Evolutionary conservation across 37 sponge, comb jelly and placozoan species (phyloP), one percentile per base, ranked within the genome.

Genomic region (Tethya wilhelma): DNA sequence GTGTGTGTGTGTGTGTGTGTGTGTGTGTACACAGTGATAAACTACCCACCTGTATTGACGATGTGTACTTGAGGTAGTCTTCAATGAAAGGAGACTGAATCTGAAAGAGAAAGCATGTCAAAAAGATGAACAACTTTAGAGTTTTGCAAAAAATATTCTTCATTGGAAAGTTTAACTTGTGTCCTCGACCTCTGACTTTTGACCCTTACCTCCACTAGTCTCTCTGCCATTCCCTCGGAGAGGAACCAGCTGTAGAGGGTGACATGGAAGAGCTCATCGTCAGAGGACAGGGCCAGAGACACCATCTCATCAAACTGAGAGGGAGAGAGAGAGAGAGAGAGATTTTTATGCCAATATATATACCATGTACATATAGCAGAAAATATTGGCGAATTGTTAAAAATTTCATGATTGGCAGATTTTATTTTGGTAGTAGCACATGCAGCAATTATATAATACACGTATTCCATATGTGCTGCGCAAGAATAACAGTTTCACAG

Each of bases 241-340:
- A 96, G 84, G 75, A 96, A 66, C 94, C 97, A 96, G 56, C 83
- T 81, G 88, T 98, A 98, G 33, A 94, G 75, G 8, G 83, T 71
- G 37, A 94, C 88, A 65, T 98, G 99, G 58, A 98, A 82, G 73
- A 98, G 83, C 57, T 89, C 90, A 41, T 95, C 97, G 0, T 87
- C 79, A 11, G 95, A 84, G 11, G 80, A 36, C 67, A 95, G 64
- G 14, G 69, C 77, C 32, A 74, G 56, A n/a, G 60, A 28, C 56
- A 95, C 38, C 56, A 83, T 79, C 29, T 59, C 74, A 59, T 88
- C 89, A 45, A 92, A 84, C 93, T 92, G 67, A 19, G 1, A 36
- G 28, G 59, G 4, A 67, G 39, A 36, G 53, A 49, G 53, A 9
- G 9, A 14, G 14, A 49, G 53, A 19, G 14, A 49, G 9, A 19